A percentile compares a stretch with the other conserved stretches of the same genome.
Evolutionary conservation across 2,797 vertebrate genomes (phyloP).

Genomic region (Adrianichthys oophorus): DNA sequence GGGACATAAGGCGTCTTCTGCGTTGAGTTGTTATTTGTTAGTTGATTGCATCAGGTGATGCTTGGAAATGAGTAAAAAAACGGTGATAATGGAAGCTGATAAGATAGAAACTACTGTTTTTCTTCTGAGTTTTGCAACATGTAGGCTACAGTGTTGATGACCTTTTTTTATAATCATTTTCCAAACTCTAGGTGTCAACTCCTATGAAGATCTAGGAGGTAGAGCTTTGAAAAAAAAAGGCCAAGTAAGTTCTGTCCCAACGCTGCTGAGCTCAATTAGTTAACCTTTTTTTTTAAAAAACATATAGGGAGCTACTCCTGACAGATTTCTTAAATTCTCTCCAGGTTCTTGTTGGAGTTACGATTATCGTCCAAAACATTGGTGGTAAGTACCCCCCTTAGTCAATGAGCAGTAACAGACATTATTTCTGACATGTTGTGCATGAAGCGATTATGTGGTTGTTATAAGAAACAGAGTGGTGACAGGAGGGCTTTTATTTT

Average conservation of each 20-base stretch:
- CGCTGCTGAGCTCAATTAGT: background rate
- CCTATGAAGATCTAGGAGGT: constrained; percentile 90
- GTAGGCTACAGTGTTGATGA: too few relatives aligned
- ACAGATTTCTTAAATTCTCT: constrained; percentile 46
- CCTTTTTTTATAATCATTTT: background rate
- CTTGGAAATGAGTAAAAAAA: background rate
- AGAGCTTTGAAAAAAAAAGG: constrained; percentile 86
- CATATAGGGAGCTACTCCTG: background rate
- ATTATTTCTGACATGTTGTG: constrained; percentile 43
- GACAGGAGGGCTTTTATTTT: constrained; percentile 22
- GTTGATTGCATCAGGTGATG: constrained; percentile 3
- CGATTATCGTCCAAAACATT: constrained; percentile 92
- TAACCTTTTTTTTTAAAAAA: too few relatives aligned
- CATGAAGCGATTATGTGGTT: constrained; percentile 38
- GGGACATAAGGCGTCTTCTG: constrained; percentile 1
- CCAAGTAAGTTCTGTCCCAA: constrained; percentile 77
- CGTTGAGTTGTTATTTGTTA: constrained; percentile 2
- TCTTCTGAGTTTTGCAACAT: too few relatives aligned
- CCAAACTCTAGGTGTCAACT: constrained; percentile 81
- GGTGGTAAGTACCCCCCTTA: constrained; percentile 84
- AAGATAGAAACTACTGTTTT: too few relatives aligned
- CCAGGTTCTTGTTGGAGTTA: constrained; percentile 86
- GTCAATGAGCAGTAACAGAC: constrained; percentile 21
- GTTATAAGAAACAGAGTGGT: constrained; percentile 20
- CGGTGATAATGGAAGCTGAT: too few relatives aligned